phyloP scores from a whole-genome alignment of 2,888 invertebrate genomes.

The Eupithecia exiguata region DNA sequence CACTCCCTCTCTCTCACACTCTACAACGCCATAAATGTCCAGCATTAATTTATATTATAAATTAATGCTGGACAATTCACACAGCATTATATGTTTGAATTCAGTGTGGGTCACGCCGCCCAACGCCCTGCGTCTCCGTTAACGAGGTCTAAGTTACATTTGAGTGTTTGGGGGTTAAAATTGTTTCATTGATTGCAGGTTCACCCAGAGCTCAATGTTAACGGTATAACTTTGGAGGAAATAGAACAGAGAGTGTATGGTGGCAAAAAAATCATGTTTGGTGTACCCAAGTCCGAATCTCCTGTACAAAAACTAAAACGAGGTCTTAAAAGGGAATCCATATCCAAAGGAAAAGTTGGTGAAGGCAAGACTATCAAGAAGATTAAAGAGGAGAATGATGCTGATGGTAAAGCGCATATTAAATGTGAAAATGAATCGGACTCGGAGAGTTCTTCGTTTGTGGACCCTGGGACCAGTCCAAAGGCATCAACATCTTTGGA shows the following conservation, averaged over 20 bases:
- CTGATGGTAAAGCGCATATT: conserved; percentile 67
- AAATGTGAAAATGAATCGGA: conserved; percentile 68
- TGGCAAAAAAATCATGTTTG: conserved; percentile 79
- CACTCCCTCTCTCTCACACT: too few relatives aligned
- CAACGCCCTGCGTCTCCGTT: too few relatives aligned
- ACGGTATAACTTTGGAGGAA: conserved; percentile 88
- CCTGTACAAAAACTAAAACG: conserved; percentile 66
- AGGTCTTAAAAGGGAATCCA: conserved; percentile 66
- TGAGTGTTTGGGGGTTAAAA: not conserved
- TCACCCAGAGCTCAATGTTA: conserved; percentile 90
- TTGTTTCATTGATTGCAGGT: conserved; percentile 74
- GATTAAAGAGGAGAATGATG: conserved; percentile 70
- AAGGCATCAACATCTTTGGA: conserved; percentile 68
- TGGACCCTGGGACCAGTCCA: conserved; percentile 75
- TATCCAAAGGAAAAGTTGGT: conserved; percentile 59
- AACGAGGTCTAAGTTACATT: too few relatives aligned
- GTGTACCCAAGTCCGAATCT: conserved; percentile 67
- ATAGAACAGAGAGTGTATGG: conserved; percentile 84
- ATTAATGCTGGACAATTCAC: too few relatives aligned
- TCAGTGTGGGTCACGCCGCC: too few relatives aligned
- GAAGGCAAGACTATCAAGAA: conserved; percentile 59
- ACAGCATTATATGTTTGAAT: too few relatives aligned
- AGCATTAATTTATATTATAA: too few relatives aligned
- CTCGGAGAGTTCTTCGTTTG: conserved; percentile 79
- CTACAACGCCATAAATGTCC: too few relatives aligned